Evolutionary conservation across 2,113 vertebrate species (phyloP).

Genomic region (human): DNA sequence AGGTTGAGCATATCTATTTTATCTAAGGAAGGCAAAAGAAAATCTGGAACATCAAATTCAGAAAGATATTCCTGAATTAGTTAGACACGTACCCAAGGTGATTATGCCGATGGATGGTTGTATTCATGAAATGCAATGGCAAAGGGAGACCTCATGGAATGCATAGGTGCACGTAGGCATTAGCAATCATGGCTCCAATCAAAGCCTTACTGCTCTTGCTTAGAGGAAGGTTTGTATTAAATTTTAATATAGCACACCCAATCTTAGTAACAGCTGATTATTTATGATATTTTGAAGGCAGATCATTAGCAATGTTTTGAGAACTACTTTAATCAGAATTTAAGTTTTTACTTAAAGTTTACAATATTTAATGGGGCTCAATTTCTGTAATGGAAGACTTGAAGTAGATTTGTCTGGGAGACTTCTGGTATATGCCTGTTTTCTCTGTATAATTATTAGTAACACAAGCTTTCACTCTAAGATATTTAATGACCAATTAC

Average conservation of each 20-base stretch:
- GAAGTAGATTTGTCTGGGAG: background rate
- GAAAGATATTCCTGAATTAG: background rate
- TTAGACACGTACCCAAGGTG: background rate
- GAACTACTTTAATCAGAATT: background rate
- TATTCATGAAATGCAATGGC: background rate
- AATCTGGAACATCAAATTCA: background rate
- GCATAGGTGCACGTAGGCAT: rapidly evolving
- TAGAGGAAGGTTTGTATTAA: background rate
- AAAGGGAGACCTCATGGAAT: background rate
- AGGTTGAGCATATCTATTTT: background rate
- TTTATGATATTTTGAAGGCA: background rate
- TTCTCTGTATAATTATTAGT: background rate
- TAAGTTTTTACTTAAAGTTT: background rate
- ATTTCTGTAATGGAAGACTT: background rate
- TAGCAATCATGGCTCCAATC: background rate
- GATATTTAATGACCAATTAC: background rate
- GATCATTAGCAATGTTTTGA: background rate
- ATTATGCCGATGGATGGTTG: background rate
- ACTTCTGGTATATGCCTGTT: background rate
- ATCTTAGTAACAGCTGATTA: background rate
- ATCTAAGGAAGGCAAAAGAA: background rate
- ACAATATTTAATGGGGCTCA: background rate
- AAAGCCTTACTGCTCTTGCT: background rate
- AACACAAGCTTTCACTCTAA: background rate
- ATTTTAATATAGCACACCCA: background rate